Conservation (phyloP, 2,888 invertebrate genomes). For the Macrophya annulata region DNA sequence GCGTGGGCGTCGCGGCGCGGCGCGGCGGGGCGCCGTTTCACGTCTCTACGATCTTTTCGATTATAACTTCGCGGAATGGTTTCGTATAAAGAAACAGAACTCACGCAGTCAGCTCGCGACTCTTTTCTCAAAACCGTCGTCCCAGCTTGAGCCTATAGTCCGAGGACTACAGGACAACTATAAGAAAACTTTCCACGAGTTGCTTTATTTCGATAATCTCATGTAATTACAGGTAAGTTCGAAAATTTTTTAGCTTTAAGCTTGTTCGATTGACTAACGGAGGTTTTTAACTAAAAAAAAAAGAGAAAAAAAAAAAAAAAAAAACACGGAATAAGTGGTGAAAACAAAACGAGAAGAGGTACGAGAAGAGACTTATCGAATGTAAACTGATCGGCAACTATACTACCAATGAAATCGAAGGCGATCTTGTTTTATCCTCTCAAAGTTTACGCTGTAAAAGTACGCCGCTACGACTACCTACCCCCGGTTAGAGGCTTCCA, state of each 20-base stretch:
- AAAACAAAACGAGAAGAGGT: not conserved
- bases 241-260: not conserved
- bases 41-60: conserved; percentile 47
- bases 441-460: conserved; percentile 47
- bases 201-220: not conserved
- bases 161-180: not conserved
- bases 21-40: conserved; percentile 30
- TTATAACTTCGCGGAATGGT: conserved; percentile 50
- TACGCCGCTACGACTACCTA: conserved; percentile 1
- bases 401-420: conserved; percentile 37
- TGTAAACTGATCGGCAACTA: conserved; percentile 35
- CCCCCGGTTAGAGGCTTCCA: conserved; percentile 31
- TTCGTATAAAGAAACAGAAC: conserved; percentile 27
- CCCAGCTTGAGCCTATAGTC: conserved; percentile 30
- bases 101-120: not conserved
- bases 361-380: not conserved
- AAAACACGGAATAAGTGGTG: too few relatives aligned
- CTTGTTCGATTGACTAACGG: not conserved
- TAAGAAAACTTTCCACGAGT: not conserved
- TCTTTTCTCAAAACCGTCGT: not conserved
- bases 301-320: too few relatives aligned
- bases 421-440: conserved; percentile 46
- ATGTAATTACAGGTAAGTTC: not conserved
- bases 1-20: conserved; percentile 62
- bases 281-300: not conserved